Conservation (phyloP, 2,113 vertebrate species). For the Rallus limicola region DNA sequence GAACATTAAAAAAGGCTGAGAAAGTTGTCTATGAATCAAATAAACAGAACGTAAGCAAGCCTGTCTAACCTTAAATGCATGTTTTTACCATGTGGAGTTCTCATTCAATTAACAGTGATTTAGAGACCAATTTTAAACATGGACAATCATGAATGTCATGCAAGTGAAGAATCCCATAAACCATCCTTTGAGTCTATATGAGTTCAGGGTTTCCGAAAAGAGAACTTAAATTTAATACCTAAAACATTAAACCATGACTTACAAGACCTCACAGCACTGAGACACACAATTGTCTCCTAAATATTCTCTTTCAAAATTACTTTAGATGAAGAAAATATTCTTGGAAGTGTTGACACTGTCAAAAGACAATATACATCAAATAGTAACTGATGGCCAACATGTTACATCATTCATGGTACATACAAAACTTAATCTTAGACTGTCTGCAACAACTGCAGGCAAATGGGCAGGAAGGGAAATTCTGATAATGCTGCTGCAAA, state of each 20-base stretch:
- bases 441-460: not conserved
- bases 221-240: not conserved
- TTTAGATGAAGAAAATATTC: not conserved
- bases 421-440: not conserved
- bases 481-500: not conserved
- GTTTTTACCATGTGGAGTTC: not conserved
- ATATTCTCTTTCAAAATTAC: not conserved
- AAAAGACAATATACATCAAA: not conserved
- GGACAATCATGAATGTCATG: fast-evolving
- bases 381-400: not conserved
- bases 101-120: not conserved
- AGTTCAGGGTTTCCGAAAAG: not conserved
- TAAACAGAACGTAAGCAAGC: not conserved
- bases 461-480: not conserved
- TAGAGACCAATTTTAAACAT: not conserved
- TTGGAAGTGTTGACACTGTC: not conserved
- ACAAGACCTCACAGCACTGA: not conserved
- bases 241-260: not conserved
- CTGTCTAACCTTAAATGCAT: not conserved
- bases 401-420: not conserved
- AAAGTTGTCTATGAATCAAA: not conserved
- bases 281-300: not conserved
- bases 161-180: not conserved
- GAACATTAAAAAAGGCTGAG: not conserved
- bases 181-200: not conserved